These are phyloP conservation scores for Girardinus metallicus DNA, from an alignment of 2,797 vertebrate genomes.

Conservation along the genomic window DNA sequence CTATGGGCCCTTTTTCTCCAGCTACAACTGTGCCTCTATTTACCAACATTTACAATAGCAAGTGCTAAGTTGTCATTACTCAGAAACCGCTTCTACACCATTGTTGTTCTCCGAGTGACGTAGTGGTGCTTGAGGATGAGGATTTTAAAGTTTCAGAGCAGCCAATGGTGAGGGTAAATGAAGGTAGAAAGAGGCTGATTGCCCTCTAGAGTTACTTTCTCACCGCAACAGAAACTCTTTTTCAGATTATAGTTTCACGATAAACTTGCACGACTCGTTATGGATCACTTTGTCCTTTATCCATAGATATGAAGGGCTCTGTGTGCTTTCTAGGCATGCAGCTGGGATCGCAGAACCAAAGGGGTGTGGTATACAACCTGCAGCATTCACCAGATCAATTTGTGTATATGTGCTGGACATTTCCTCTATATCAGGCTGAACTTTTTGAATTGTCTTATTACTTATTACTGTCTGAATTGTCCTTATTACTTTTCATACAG, in stretches of 20 bases:
- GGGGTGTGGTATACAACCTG: not conserved
- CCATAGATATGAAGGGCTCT: too few species aligned
- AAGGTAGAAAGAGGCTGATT: not conserved
- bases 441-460: not conserved
- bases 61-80: not conserved
- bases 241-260: not conserved
- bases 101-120: not conserved
- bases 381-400: not conserved
- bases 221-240: not conserved
- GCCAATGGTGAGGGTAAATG: not conserved
- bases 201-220: not conserved
- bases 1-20: not conserved
- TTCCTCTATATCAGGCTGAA: not conserved
- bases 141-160: not conserved
- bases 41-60: not conserved
- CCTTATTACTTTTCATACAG: not conserved
- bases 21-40: too few species aligned
- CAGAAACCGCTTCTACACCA: not conserved
- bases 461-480: not conserved
- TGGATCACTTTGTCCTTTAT: not conserved
- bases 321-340: too few species aligned
- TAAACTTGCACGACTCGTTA: not conserved
- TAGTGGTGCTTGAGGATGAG: not conserved
- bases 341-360: not conserved
- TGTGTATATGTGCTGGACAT: not conserved